Evolutionary conservation across 2,113 vertebrate genomes (phyloP), one percentile per base, ranked within the genome.

Genomic region (Labeo catla): DNA sequence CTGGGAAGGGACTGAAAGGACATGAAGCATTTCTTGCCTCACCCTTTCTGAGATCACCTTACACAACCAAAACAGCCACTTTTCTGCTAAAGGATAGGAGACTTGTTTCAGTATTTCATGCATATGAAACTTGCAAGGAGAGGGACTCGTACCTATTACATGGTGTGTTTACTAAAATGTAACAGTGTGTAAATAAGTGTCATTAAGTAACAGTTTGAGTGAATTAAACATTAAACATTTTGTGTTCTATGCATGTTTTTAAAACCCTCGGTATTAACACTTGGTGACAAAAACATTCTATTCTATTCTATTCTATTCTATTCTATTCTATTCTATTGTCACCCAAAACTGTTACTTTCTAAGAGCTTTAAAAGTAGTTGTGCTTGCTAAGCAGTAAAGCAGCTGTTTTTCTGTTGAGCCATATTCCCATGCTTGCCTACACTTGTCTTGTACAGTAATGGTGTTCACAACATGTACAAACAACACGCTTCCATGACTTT

Each of bases 31-130:
- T 45, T 80, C 84, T 81, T 61, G 72, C 66, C 49, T 65, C 81
- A 65, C 87, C 49, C 2, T 87, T 66, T 76, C 88, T 81, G 28
- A 83, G 84, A 83, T 93, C 90, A 49, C 89, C 90, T 91, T 85
- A 88, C 83, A 84, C 65, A 76, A 83, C 7, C 85, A 23, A 90
- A 80, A 52, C 59, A 61, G 73, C 15, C 86, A 36, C n/a, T 66
- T 81, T 81, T 39, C 79, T 66, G 43, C 39, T 19, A 34, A 49
- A 49, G 43, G 15, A 57, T 10, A 57, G 8, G 76, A 78, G 28
- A 54, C 13, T 36, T 23, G 36, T 21, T 76, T 49, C 28, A 54
- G 10, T 15, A 19, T 28, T 76, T 4, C 15, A 54, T 52, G 49
- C 28, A 34, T 34, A 11, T 19, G 15, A 54, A 77, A 34, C n/a